Evolutionary conservation across 2,888 invertebrate species (phyloP), one percentile per base, ranked within the genome.

Genomic region (Penaeus monodon): DNA sequence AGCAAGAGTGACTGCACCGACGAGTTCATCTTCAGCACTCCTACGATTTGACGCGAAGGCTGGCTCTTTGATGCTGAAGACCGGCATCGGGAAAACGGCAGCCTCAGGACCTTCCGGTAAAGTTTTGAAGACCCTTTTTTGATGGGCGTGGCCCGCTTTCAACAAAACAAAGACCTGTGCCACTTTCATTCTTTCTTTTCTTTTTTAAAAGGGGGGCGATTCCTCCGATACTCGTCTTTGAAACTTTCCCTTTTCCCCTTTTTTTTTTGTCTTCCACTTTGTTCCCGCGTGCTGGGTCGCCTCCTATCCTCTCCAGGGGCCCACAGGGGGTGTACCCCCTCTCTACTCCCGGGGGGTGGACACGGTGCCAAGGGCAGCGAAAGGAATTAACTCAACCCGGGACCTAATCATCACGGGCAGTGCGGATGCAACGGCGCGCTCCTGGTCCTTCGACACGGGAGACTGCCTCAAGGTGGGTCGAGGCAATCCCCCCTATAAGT

Each of bases 401-500:
- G 92, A 92, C 81, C 89, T 92, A 27, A 91, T 94, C 38, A 92
- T 93, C 90, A 93, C 93, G 7, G 93, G 93, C 79, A 92, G 93
- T 87, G 92, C 93, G 6, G 94, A 94, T 90, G 91, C 92, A 86
- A 93, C 92, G 10, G 92, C 93, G 49, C 91, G 92, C 14, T 92
- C 92, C 7, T 94, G 93, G 93, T 93, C 93, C 22, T 92, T 93
- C 17, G 93, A 93, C 90, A 93, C 93, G 84, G 93, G 93, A 1
- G 92, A 92, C 83, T 91, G 91, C 44, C 88, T 91, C 44, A 91
- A 91, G 87, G 91, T 91, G 83, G 33, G n/a, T n/a, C n/a, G n/a
- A n/a, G n/a, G n/a, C n/a, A n/a, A n/a, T n/a, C n/a, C n/a, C n/a
- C n/a, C n/a, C n/a, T n/a, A n/a, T n/a, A n/a, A n/a, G n/a, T n/a